Evolutionary conservation across 2,888 invertebrate genomes (phyloP).

Genomic region (Volucella inflata): DNA sequence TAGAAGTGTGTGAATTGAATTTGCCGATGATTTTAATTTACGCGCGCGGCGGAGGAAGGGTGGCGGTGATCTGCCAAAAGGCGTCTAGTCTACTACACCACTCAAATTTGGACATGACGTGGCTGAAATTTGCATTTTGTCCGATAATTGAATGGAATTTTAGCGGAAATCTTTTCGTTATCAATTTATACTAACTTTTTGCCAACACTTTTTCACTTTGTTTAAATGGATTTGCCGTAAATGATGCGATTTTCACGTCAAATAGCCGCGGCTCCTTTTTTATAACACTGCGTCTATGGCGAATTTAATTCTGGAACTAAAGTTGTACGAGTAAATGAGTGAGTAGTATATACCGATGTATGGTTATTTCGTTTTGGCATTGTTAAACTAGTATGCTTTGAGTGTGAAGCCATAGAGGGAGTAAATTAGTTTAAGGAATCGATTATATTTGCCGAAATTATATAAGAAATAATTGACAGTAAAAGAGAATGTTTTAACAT

Average conservation of each 20-base stretch:
- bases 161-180: constrained; percentile 39
- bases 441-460: no score
- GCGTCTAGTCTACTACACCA: constrained; percentile 73
- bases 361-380: constrained; percentile 53
- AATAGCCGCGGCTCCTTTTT: constrained; percentile 68
- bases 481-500: no score
- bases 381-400: constrained; percentile 40
- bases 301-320: constrained; percentile 77
- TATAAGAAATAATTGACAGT: no score
- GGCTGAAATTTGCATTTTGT: constrained; percentile 76
- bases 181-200: constrained; percentile 73
- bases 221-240: constrained; percentile 62
- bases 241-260: constrained; percentile 59
- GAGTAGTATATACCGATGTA: constrained; percentile 35
- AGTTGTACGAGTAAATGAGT: constrained; percentile 68
- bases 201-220: constrained; percentile 75
- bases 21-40: constrained; percentile 73
- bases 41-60: constrained; percentile 73
- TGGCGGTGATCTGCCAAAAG: constrained; percentile 75
- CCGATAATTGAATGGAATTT: constrained; percentile 62
- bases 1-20: constrained; percentile 59
- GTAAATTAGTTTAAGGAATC: background rate
- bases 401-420: constrained; percentile 28
- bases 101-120: constrained; percentile 76
- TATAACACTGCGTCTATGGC: constrained; percentile 77